Evolutionary conservation across 2,888 invertebrate species (phyloP).

Genomic region (Mythimna albipuncta): DNA sequence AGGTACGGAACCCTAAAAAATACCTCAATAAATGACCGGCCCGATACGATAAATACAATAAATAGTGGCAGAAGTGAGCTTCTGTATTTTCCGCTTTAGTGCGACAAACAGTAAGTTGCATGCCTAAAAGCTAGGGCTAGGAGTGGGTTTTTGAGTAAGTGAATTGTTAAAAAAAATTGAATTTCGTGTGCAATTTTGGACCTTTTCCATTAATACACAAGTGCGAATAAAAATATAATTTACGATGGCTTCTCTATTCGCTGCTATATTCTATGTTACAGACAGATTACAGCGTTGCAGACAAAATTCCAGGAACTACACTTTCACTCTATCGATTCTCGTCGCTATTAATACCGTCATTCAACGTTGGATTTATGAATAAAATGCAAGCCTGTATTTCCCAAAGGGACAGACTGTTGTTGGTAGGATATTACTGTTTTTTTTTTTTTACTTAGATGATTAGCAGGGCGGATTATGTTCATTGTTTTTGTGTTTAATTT

Average conservation of each 20-base stretch:
- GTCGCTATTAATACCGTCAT: conserved; percentile 17
- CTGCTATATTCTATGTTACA: neutral
- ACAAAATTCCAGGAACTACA: conserved; percentile 24
- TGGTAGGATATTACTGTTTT: neutral
- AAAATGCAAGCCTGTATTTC: conserved; percentile 16
- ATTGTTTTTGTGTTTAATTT: neutral
- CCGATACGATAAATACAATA: too few relatives aligned
- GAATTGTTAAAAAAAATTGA: too few relatives aligned
- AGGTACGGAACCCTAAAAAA: too few relatives aligned
- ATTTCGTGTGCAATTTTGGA: too few relatives aligned
- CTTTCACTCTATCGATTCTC: conserved; percentile 8
- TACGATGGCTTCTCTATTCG: neutral
- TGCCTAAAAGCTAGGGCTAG: too few relatives aligned
- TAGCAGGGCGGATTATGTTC: neutral
- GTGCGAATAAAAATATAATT: neutral
- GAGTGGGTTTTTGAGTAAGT: too few relatives aligned
- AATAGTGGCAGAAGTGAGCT: too few relatives aligned
- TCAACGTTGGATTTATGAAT: conserved; percentile 8
- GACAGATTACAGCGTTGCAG: conserved; percentile 1
- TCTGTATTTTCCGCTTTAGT: too few relatives aligned
- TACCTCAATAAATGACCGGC: too few relatives aligned
- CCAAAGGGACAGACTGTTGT: neutral
- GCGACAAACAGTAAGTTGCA: too few relatives aligned
- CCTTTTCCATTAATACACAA: too few relatives aligned
- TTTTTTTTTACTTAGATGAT: neutral